Evolutionary conservation across 2,113 vertebrate species (phyloP).

Genomic region (Speoplatyrhinus poulsoni): DNA sequence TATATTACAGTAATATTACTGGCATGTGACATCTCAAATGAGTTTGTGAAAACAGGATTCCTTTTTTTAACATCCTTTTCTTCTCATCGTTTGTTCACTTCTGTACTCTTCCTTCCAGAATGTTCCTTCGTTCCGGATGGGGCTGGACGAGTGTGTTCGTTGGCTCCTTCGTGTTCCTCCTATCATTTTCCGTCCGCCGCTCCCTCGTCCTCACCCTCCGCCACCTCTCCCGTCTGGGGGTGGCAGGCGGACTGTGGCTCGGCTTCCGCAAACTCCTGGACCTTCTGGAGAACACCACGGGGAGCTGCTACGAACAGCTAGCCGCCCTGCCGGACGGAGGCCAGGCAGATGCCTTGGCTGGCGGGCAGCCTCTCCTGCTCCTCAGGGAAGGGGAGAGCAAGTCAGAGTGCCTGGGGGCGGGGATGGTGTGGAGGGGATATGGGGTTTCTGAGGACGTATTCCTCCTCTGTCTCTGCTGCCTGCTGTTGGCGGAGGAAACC

Average conservation of each 20-base stretch:
- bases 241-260: slow-evolving; percentile 79
- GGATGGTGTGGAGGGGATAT: slow-evolving; percentile 86
- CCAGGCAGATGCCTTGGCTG: slow-evolving; percentile 35
- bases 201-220: slow-evolving; percentile 75
- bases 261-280: slow-evolving; percentile 79
- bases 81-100: background rate
- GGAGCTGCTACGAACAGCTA: slow-evolving; percentile 83
- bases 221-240: slow-evolving; percentile 82
- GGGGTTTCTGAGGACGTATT: slow-evolving; percentile 86
- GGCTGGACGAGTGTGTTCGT: slow-evolving; percentile 88
- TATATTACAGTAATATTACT: too few relatives aligned
- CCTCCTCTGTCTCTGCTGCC: slow-evolving; percentile 86
- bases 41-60: background rate
- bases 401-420: slow-evolving; percentile 73
- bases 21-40: too few relatives aligned
- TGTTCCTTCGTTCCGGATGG: slow-evolving; percentile 86
- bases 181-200: slow-evolving; percentile 83
- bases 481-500: slow-evolving; percentile 84
- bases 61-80: background rate
- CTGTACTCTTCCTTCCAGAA: slow-evolving; percentile 64
- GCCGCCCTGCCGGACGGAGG: slow-evolving; percentile 15
- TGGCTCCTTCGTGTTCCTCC: slow-evolving; percentile 84
- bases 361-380: slow-evolving; percentile 72
- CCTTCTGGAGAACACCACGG: slow-evolving; percentile 83
- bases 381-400: slow-evolving; percentile 78